These are phyloP conservation scores for Nothobranchius furzeri DNA, from an alignment of 2,113 vertebrate species.

Conservation along the genomic window DNA sequence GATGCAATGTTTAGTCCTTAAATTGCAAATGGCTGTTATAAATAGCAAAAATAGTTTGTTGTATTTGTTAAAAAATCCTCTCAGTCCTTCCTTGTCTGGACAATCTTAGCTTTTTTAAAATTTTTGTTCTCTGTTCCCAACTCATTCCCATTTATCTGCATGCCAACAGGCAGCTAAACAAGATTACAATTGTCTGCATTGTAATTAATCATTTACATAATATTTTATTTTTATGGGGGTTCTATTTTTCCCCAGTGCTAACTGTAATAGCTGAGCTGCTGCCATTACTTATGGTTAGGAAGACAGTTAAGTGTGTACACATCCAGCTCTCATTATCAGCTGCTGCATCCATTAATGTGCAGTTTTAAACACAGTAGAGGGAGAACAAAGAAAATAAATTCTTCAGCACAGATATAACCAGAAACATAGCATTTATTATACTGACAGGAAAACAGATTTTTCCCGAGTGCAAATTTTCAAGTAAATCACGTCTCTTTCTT, in stretches of 20 bases:
- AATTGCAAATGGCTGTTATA: conserved; percentile 52
- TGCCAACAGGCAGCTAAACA: conserved; percentile 64
- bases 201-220: conserved; percentile 80
- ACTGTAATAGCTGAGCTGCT: conserved; percentile 66
- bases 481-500: neutral
- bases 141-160: conserved; percentile 69
- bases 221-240: conserved; percentile 67
- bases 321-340: conserved; percentile 60
- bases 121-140: conserved; percentile 40
- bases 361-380: conserved; percentile 42
- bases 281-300: conserved; percentile 67
- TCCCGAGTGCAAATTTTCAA: neutral
- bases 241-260: conserved; percentile 60
- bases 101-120: conserved; percentile 37
- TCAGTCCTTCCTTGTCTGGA: conserved; percentile 36
- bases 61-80: conserved; percentile 41
- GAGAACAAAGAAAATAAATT: conserved; percentile 23
- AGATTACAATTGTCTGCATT: conserved; percentile 66
- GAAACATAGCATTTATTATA: neutral
- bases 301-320: conserved; percentile 59
- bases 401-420: neutral
- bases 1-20: conserved; percentile 22
- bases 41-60: conserved; percentile 57
- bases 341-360: conserved; percentile 35
- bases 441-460: neutral